These are phyloP conservation scores for Pseudochromis fuscus DNA, from an alignment of 2,797 vertebrate genomes.

Conservation along the genomic window DNA sequence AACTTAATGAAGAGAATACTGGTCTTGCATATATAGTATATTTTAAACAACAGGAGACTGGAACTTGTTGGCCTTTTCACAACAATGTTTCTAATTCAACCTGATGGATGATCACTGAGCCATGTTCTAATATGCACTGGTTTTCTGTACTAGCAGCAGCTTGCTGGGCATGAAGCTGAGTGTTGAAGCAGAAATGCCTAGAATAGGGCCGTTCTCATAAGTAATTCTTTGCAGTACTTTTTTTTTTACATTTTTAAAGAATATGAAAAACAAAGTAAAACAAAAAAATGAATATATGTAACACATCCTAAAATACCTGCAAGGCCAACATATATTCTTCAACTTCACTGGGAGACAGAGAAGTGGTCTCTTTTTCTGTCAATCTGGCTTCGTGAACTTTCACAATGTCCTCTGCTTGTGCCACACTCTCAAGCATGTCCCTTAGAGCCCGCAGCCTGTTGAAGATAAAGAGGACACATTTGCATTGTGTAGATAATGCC, in stretches of 20 bases:
- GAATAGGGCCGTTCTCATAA: not conserved
- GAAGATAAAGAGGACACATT: not conserved
- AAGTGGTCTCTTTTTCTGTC: slow-evolving; percentile 94
- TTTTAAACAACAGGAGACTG: not conserved
- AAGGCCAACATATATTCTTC: slow-evolving; percentile 86
- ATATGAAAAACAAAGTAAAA: not conserved
- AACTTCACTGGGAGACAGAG: slow-evolving; percentile 89
- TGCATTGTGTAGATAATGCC: too few species aligned
- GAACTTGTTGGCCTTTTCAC: not conserved
- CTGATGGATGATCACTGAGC: slow-evolving; percentile 10
- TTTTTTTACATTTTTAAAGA: not conserved
- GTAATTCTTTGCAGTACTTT: not conserved
- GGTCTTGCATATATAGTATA: not conserved
- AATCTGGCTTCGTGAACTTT: slow-evolving; percentile 94
- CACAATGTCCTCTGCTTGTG: slow-evolving; percentile 91
- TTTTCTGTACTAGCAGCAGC: slow-evolving; percentile 7
- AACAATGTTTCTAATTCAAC: slow-evolving; percentile 18
- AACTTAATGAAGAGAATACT: not conserved
- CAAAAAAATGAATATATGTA: not conserved
- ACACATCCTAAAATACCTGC: slow-evolving; percentile 55
- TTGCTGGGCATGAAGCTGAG: not conserved
- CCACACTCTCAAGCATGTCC: slow-evolving; percentile 89
- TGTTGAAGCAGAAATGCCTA: not conserved
- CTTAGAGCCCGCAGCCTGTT: slow-evolving; percentile 88
- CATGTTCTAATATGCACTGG: slow-evolving; percentile 2